These are phyloP conservation scores for Habroteleia sp. DNA, from an alignment of 2,888 invertebrate genomes.

Conservation along the genomic window DNA sequence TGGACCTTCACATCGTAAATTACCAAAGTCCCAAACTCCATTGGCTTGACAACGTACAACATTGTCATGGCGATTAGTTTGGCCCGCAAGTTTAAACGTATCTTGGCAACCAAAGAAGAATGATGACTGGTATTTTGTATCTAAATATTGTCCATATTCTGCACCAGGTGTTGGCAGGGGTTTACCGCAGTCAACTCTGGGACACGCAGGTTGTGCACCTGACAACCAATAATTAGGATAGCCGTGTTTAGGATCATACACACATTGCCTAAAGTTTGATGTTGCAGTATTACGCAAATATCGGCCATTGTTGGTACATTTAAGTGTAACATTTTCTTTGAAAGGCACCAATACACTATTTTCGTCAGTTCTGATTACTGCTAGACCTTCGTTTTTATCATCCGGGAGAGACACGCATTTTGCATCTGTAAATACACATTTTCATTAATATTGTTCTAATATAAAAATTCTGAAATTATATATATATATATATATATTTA, in stretches of 20 bases:
- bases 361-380: constrained; percentile 89
- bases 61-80: constrained; percentile 94
- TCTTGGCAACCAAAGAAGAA: constrained; percentile 98
- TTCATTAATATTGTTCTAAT: too few relatives aligned
- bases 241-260: constrained; percentile 95
- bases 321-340: constrained; percentile 93
- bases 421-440: constrained; percentile 89
- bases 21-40: constrained; percentile 98
- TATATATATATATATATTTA: neutral
- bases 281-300: constrained; percentile 90
- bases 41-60: constrained; percentile 94
- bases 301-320: constrained; percentile 89
- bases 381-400: constrained; percentile 92
- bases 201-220: constrained; percentile 92
- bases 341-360: constrained; percentile 93
- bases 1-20: constrained; percentile 96
- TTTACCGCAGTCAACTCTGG: constrained; percentile 93
- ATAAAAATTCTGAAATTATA: neutral
- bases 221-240: constrained; percentile 95
- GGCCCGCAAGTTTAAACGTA: constrained; percentile 96
- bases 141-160: constrained; percentile 93
- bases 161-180: constrained; percentile 96
- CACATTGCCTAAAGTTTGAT: constrained; percentile 94
- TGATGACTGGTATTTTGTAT: constrained; percentile 94
- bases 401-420: constrained; percentile 94